Conservation (phyloP, 1,140 invertebrate genomes). For the Drosophila micromelanica region DNA sequence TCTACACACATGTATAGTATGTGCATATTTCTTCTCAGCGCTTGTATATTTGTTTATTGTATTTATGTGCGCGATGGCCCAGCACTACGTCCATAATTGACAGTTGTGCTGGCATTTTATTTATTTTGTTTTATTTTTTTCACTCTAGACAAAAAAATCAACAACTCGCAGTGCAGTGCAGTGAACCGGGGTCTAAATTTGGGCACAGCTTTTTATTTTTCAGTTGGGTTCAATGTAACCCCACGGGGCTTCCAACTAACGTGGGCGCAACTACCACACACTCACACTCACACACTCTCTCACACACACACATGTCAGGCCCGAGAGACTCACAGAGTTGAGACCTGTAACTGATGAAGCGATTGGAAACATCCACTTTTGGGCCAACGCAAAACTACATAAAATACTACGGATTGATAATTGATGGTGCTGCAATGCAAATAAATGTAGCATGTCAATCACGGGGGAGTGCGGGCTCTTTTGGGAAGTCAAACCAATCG, state of each 20-base stretch:
- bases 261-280: conserved; percentile 46
- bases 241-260: conserved; percentile 61
- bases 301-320: conserved; percentile 17
- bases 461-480: background rate
- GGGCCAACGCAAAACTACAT: conserved; percentile 14
- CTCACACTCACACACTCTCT: background rate
- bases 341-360: conserved; percentile 28
- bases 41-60: conserved; percentile 48
- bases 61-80: conserved; percentile 49
- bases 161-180: conserved; percentile 50
- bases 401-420: conserved; percentile 30
- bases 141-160: conserved; percentile 37
- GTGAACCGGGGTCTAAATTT: conserved; percentile 74
- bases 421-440: conserved; percentile 24
- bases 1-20: conserved; percentile 37
- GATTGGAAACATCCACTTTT: conserved; percentile 22
- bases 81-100: conserved; percentile 72
- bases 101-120: conserved; percentile 78
- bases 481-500: background rate
- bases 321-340: conserved; percentile 1
- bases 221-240: conserved; percentile 71
- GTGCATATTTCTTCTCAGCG: background rate
- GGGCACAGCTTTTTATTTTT: conserved; percentile 70
- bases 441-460: conserved; percentile 39
- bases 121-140: conserved; percentile 58